A percentile compares a stretch with the other conserved stretches of the same genome.
Conservation (phyloP, 2,797 vertebrate species). For the Limnodromus scolopaceus region DNA sequence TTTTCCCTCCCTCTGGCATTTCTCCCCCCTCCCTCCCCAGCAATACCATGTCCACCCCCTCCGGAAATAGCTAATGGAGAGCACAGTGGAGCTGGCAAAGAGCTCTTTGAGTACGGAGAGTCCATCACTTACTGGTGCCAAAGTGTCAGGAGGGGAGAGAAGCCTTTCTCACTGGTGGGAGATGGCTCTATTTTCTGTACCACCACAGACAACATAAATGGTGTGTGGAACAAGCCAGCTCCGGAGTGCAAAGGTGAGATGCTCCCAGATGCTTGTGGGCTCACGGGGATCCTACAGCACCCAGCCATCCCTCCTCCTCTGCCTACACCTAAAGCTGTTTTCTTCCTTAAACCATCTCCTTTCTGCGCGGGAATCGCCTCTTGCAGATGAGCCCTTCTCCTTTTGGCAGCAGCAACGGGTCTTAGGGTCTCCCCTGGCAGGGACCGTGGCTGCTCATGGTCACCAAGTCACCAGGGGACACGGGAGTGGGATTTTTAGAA, state of each 20-base stretch:
- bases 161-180: conserved; percentile 8
- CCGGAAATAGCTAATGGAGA: not conserved
- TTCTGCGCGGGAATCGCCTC: too few relatives aligned
- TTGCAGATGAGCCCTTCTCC: not conserved
- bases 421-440: fast-evolving
- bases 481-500: fast-evolving
- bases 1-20: not conserved
- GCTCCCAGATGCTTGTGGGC: not conserved
- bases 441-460: fast-evolving
- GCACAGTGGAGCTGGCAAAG: not conserved
- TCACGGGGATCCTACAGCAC: not conserved
- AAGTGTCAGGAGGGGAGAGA: fast-evolving
- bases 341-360: not conserved
- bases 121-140: conserved; percentile 22
- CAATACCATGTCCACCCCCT: conserved; percentile 17
- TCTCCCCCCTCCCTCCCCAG: not conserved
- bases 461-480: fast-evolving
- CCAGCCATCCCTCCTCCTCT: not conserved
- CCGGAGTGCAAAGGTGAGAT: conserved; percentile 53
- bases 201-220: not conserved
- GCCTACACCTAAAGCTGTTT: not conserved
- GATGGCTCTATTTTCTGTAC: conserved; percentile 56
- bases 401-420: too few relatives aligned
- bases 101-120: not conserved
- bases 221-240: conserved; percentile 39